A percentile compares a stretch with the other conserved stretches of the same genome.
Conservation (phyloP, 2,888 invertebrate species). For the Zelleria hepariella region DNA sequence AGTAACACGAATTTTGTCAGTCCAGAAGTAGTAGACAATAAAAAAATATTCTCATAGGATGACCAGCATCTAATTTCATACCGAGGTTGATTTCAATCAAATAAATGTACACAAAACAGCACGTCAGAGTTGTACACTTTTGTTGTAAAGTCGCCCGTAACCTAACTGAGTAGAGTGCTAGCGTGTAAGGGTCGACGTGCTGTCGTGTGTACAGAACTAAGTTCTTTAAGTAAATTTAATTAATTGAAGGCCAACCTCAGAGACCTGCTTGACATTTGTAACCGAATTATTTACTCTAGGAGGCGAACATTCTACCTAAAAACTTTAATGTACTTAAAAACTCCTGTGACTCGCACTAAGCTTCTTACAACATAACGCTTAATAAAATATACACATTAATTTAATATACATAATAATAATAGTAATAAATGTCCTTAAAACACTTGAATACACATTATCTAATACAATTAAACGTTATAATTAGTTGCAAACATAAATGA, state of each 20-base stretch:
- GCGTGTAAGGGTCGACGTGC: too few species aligned
- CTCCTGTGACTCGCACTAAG: slow-evolving; percentile 35
- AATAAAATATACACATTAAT: slow-evolving; percentile 45
- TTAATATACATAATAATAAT: slow-evolving; percentile 47
- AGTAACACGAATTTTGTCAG: background rate
- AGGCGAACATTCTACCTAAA: slow-evolving; percentile 36
- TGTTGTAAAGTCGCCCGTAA: too few species aligned
- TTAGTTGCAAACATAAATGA: slow-evolving; percentile 62
- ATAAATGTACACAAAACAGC: background rate
- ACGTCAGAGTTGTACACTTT: too few species aligned
- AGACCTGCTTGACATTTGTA: slow-evolving; percentile 7
- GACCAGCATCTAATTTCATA: slow-evolving; percentile 43
- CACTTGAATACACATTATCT: slow-evolving; percentile 37
- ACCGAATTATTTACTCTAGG: slow-evolving; percentile 38
- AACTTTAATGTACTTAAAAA: slow-evolving; percentile 54
- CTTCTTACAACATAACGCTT: slow-evolving; percentile 39
- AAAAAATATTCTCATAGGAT: slow-evolving; percentile 21
- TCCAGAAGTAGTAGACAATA: background rate
- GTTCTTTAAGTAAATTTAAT: background rate
- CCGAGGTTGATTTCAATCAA: background rate
- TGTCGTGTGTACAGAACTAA: background rate
- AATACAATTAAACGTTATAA: slow-evolving; percentile 45
- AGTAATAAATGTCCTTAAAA: slow-evolving; percentile 47
- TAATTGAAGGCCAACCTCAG: background rate
- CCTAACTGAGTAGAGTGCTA: too few species aligned